These are phyloP conservation scores for Neodiprion virginianus DNA, from an alignment of 1,140 invertebrate genomes.

Conservation along the genomic window DNA sequence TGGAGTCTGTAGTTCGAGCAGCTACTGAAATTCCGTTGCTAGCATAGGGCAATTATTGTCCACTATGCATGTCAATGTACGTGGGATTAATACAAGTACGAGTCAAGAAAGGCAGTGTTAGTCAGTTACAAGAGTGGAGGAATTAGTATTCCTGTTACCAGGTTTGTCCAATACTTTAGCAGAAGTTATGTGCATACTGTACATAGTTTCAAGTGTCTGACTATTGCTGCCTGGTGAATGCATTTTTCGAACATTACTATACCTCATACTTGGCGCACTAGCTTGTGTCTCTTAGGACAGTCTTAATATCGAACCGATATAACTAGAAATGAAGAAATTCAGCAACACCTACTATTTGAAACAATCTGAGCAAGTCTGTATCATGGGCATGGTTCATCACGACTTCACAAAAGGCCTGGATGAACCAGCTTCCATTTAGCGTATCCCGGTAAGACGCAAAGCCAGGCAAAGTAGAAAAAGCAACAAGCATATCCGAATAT, in stretches of 20 bases:
- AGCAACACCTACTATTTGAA: slow-evolving; percentile 64
- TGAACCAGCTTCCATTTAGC: slow-evolving; percentile 75
- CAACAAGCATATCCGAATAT: slow-evolving; percentile 71
- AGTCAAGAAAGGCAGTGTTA: background rate
- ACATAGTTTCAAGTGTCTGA: background rate
- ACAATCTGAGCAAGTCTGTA: slow-evolving; percentile 69
- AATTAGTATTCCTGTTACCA: too few species aligned
- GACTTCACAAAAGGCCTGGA: slow-evolving; percentile 76
- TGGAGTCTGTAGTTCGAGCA: too few species aligned
- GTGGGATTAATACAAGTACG: too few species aligned
- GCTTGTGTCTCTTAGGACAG: slow-evolving; percentile 14
- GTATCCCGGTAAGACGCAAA: slow-evolving; percentile 71
- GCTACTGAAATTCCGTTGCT: too few species aligned
- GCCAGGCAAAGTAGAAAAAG: slow-evolving; percentile 71
- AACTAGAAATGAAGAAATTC: slow-evolving; percentile 6
- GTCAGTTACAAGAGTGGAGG: background rate
- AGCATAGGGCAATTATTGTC: too few species aligned
- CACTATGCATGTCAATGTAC: background rate
- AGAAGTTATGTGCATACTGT: too few species aligned
- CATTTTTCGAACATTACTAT: background rate
- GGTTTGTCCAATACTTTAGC: too few species aligned
- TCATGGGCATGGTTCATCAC: slow-evolving; percentile 74
- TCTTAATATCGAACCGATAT: slow-evolving; percentile 8
- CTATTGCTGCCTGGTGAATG: background rate
- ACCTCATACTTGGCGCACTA: too few species aligned